Base-by-base conservation (phyloP, 2,888 invertebrate genomes). In the Papilio gigon region DNA sequence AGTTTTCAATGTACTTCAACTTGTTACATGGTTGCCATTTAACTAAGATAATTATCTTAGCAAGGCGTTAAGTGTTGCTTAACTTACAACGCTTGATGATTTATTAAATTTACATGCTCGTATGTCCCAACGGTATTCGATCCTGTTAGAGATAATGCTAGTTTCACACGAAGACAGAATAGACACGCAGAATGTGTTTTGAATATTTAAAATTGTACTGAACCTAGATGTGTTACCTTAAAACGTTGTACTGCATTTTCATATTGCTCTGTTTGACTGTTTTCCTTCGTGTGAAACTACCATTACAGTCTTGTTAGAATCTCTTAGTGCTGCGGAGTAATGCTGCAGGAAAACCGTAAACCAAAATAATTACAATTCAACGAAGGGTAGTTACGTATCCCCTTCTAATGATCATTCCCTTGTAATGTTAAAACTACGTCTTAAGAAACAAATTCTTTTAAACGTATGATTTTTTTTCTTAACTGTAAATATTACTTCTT, bases 301-400 rank as follows among this genome's bases (percentile, higher is more conserved):
- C 22, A 47, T 85, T 82, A 86, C 82, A 78, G 78, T 83, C 79
- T 79, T 80, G 82, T 81, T 83, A 81, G 84, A 85, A 84, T 81
- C 78, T 77, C 78, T 74, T 74, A 77, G 72, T 78, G 78, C 78
- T 79, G 75, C 79, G 75, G 80, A 83, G 83, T 84, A 84, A 84
- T 83, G 78, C 77, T 78, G 77, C 79, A 75, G 78, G 76, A 76
- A 75, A 77, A 72, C 79, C 78, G 81, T 86, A 83, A 85, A 88
- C n/a, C 87, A 84, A 84, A 87, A 86, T 83, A 84, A 84, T 87
- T 85, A 86, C 81, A 82, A 77, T 80, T 77, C 78, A 77, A 81
- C 75, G 74, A 79, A 78, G 77, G 79, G 81, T 82, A 82, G 80
- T 82, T 83, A 81, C 82, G 75, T 78, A 80, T 80, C 79, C 80